phyloP scores from a whole-genome alignment of 2,797 vertebrate species.

The Leuciscus waleckii region DNA sequence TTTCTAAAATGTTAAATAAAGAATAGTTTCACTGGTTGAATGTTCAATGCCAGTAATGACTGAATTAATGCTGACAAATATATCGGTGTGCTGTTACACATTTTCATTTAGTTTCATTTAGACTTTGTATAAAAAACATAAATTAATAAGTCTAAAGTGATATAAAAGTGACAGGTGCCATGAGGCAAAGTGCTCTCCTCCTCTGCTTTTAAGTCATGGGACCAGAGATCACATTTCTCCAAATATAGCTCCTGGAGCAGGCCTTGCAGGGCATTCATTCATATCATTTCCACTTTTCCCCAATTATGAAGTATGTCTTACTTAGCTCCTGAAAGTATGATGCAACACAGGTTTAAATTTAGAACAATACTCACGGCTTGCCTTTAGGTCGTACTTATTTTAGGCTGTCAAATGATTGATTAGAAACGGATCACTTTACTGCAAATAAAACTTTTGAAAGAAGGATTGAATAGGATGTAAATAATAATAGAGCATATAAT shows the following conservation, averaged over 20 bases:
- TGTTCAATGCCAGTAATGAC: background rate
- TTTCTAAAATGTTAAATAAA: background rate
- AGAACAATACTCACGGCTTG: slow-evolving; percentile 52
- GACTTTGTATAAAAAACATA: slow-evolving; percentile 25
- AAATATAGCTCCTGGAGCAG: slow-evolving; percentile 58
- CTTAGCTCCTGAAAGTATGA: slow-evolving; percentile 61
- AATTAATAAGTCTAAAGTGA: slow-evolving; percentile 32
- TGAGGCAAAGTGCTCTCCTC: background rate
- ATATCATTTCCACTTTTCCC: slow-evolving; percentile 62
- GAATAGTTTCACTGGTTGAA: background rate
- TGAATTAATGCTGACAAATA: background rate
- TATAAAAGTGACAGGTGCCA: slow-evolving; percentile 48
- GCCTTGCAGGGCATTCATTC: slow-evolving; percentile 46
- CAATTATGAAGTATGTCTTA: slow-evolving; percentile 53
- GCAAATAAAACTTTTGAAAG: background rate
- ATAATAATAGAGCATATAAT: background rate
- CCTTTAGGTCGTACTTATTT: slow-evolving; percentile 2
- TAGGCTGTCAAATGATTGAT: background rate
- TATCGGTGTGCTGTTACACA: background rate
- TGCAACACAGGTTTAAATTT: slow-evolving; percentile 61
- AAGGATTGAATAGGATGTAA: background rate
- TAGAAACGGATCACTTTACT: background rate
- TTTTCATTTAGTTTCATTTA: background rate
- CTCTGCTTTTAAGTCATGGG: slow-evolving; percentile 43
- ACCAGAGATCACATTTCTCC: slow-evolving; percentile 59